Conservation (phyloP, 2,113 vertebrate genomes). For the Noctilio leporinus region DNA sequence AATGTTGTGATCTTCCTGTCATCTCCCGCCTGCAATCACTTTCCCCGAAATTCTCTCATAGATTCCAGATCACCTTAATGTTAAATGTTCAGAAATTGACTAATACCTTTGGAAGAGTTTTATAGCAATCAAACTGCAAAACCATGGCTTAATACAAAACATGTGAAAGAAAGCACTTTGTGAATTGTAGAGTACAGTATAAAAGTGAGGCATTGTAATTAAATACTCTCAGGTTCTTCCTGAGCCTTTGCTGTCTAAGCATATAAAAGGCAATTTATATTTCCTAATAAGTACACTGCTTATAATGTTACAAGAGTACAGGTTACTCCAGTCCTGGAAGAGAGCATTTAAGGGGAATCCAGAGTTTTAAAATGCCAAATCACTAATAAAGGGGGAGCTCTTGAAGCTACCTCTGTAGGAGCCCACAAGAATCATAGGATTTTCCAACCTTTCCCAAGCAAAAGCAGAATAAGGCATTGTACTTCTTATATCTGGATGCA, state of each 20-base stretch:
- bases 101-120: constrained; percentile 8
- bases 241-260: not conserved
- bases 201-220: not conserved
- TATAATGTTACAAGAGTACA: not conserved
- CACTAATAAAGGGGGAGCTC: not conserved
- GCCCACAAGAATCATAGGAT: not conserved
- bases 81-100: not conserved
- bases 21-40: not conserved
- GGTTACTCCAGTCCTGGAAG: not conserved
- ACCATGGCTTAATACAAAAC: not conserved
- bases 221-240: not conserved
- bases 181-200: not conserved
- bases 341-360: not conserved
- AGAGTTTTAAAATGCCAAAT: not conserved
- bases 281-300: not conserved
- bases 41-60: not conserved
- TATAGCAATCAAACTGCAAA: not conserved
- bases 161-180: not conserved
- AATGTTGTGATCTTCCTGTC: not conserved
- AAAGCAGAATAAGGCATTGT: not conserved
- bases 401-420: not conserved
- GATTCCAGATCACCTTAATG: not conserved
- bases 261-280: not conserved
- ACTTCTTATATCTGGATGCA: not conserved
- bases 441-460: not conserved